Conservation (phyloP, 2,113 vertebrate genomes). For the Galemys pyrenaicus region DNA sequence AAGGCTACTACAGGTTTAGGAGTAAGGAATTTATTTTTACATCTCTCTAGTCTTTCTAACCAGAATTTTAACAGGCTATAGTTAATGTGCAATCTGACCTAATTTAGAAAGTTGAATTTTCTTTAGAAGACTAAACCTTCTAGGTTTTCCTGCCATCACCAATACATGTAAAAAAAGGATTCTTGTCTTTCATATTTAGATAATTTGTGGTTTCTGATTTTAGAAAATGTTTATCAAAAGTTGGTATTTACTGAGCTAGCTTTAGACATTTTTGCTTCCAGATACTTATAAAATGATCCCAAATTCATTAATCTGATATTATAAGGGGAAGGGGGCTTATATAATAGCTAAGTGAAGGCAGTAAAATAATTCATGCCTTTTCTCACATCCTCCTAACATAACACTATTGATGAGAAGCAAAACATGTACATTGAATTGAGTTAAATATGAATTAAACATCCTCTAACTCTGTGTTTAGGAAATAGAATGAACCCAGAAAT, state of each 20-base stretch:
- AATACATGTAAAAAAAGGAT: conserved; percentile 20
- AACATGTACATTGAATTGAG: conserved; percentile 16
- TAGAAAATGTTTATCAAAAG: conserved; percentile 20
- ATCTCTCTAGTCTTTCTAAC: not conserved
- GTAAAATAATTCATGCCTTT: conserved; percentile 4
- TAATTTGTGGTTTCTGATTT: not conserved
- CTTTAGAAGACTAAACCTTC: conserved; percentile 14
- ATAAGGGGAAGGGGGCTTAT: not conserved
- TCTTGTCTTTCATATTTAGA: conserved; percentile 32
- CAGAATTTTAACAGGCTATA: conserved; percentile 22
- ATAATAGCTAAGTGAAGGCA: not conserved
- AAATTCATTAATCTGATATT: conserved; percentile 8
- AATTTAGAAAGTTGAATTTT: not conserved
- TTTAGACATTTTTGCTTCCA: not conserved
- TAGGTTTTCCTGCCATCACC: not conserved
- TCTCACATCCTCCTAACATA: not conserved
- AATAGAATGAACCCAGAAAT: not conserved
- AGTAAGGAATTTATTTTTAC: conserved; percentile 43
- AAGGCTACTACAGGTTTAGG: not conserved
- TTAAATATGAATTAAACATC: conserved; percentile 51
- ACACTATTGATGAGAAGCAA: not conserved
- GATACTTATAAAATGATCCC: not conserved
- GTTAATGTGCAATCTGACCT: not conserved
- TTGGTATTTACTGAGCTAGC: conserved; percentile 21
- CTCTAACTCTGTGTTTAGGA: conserved; percentile 44